phyloP scores from a whole-genome alignment of 2,797 vertebrate genomes.

The Danio choprae region DNA sequence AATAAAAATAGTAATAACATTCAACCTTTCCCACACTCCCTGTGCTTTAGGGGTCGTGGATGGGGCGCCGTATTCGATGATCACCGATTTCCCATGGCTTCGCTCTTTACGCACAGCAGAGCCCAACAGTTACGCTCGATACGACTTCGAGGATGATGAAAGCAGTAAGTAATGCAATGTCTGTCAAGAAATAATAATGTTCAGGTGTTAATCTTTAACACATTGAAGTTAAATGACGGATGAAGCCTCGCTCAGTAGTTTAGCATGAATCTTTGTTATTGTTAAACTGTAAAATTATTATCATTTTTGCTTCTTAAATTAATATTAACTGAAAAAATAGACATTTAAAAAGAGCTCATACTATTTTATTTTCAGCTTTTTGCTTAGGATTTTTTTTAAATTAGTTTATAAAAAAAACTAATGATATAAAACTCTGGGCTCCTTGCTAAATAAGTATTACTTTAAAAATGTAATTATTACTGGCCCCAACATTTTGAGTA shows the following conservation, averaged over 20 bases:
- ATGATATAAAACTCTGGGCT: no score
- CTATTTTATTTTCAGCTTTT: no score
- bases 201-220: not conserved
- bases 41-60: constrained; percentile 86
- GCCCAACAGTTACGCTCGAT: constrained; percentile 95
- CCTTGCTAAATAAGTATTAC: no score
- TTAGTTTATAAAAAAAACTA: no score
- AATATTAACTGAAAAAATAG: no score
- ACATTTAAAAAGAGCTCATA: no score
- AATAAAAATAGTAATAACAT: not conserved
- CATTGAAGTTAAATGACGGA: not conserved
- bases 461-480: no score
- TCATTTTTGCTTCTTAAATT: no score
- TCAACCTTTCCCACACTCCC: constrained; percentile 10
- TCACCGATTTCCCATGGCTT: constrained; percentile 97
- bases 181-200: not conserved
- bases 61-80: constrained; percentile 95
- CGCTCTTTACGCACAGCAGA: constrained; percentile 91
- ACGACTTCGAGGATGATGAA: constrained; percentile 97
- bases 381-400: no score
- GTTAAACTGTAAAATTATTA: no score
- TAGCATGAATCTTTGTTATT: no score
- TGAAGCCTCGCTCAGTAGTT: not conserved
- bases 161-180: constrained; percentile 83
- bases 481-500: no score